Conservation (phyloP, 2,888 invertebrate species). For the Sphaeridia pumilis region DNA sequence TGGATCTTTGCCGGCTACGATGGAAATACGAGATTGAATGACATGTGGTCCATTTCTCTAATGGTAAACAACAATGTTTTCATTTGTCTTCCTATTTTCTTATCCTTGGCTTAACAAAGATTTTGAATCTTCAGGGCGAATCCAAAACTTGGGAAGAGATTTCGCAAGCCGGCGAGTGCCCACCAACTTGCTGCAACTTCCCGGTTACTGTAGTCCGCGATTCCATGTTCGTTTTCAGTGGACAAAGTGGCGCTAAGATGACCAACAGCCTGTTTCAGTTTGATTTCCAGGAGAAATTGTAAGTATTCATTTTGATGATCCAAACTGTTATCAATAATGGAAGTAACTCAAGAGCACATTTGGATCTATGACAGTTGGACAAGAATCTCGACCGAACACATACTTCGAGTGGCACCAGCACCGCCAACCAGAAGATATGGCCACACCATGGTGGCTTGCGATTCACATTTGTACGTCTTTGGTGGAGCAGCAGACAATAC, state of each 20-base stretch:
- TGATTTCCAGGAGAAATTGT: constrained; percentile 73
- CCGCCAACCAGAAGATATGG: constrained; percentile 88
- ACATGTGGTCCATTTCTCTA: constrained; percentile 91
- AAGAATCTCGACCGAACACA: constrained; percentile 78
- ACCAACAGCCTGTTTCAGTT: constrained; percentile 92
- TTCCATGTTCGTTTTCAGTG: constrained; percentile 90
- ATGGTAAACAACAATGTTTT: constrained; percentile 49
- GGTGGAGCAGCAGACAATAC: constrained; percentile 90
- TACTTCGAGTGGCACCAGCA: constrained; percentile 75
- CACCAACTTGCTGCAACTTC: constrained; percentile 93
- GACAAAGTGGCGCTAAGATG: constrained; percentile 91
- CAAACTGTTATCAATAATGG: too few species aligned
- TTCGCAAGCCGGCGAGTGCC: constrained; percentile 77
- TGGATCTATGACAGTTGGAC: constrained; percentile 55
- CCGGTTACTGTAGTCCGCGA: constrained; percentile 85
- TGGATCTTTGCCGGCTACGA: constrained; percentile 98
- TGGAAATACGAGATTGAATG: constrained; percentile 86
- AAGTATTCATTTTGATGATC: too few species aligned
- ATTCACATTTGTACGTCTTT: constrained; percentile 82
- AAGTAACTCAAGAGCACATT: background rate
- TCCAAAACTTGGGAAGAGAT: constrained; percentile 69
- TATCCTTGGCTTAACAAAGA: too few species aligned
- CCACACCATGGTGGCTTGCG: constrained; percentile 89
- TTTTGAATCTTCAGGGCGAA: constrained; percentile 51
- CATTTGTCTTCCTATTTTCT: too few species aligned